Conservation (phyloP, 2,113 vertebrate genomes). For the Phyllostomus hastatus region DNA sequence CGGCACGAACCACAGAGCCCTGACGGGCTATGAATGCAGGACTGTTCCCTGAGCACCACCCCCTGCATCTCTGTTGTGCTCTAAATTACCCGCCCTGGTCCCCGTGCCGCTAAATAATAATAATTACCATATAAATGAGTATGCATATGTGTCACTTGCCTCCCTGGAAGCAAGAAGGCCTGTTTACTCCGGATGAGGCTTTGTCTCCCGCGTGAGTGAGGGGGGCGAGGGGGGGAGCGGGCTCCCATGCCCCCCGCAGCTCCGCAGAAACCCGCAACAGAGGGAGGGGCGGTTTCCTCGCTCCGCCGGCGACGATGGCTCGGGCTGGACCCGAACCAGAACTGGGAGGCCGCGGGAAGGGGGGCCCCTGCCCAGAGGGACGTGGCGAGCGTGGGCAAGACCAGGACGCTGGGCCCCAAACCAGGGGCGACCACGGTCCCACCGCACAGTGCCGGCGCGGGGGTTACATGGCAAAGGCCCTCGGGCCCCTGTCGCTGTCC, state of each 20-base stretch:
- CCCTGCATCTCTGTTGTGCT: constrained; percentile 6
- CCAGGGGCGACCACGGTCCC: fast-evolving
- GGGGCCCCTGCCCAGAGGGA: fast-evolving
- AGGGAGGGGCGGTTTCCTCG: constrained; percentile 8
- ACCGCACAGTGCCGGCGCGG: fast-evolving
- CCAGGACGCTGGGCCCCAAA: not conserved
- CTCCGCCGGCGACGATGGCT: not conserved
- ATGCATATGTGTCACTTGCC: constrained; percentile 63
- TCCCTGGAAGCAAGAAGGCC: constrained; percentile 54
- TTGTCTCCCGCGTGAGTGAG: constrained; percentile 47
- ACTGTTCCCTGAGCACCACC: constrained; percentile 18
- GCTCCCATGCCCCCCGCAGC: constrained; percentile 2
- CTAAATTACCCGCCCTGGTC: constrained; percentile 57
- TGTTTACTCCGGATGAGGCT: constrained; percentile 50
- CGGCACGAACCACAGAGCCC: constrained; percentile 4
- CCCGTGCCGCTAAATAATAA: constrained; percentile 61
- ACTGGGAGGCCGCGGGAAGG: not conserved
- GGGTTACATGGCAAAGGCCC: not conserved
- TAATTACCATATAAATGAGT: constrained; percentile 70
- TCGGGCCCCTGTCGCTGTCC: not conserved
- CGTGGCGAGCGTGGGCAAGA: fast-evolving
- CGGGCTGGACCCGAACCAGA: not conserved
- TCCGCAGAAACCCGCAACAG: constrained; percentile 42
- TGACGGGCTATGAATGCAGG: not conserved
- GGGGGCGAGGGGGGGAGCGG: not conserved